phyloP scores from a whole-genome alignment of 2,888 invertebrate genomes.

The Tuberolachnus salignus region DNA sequence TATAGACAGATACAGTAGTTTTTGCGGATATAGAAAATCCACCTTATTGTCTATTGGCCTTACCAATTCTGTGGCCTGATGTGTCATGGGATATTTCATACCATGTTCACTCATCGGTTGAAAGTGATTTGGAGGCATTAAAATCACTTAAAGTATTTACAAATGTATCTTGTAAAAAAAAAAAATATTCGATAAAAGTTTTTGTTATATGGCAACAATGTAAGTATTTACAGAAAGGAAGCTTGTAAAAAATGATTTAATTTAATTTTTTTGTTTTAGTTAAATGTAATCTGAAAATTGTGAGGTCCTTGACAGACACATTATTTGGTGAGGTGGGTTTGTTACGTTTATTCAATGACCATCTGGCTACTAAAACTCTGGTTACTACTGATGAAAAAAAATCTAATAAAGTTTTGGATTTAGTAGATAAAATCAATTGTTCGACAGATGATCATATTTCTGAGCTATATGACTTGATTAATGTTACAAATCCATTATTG shows the following conservation, averaged over 20 bases:
- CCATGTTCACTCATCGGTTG: conserved; percentile 39
- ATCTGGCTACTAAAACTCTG: background rate
- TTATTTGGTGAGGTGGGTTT: conserved; percentile 24
- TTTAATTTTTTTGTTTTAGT: conserved; percentile 20
- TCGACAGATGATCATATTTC: conserved; percentile 11
- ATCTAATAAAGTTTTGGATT: background rate
- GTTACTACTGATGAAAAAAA: conserved; percentile 12
- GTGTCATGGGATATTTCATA: conserved; percentile 50
- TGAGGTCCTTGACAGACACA: conserved; percentile 1
- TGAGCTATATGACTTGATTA: conserved; percentile 17
- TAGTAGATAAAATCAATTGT: conserved; percentile 11
- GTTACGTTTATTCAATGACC: conserved; percentile 17
- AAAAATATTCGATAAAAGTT: conserved; percentile 11
- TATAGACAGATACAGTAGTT: conserved; percentile 69
- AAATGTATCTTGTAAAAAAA: conserved; percentile 11
- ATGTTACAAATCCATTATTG: conserved; percentile 7
- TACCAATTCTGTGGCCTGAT: conserved; percentile 66
- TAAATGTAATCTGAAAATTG: conserved; percentile 15
- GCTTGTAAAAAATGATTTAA: background rate
- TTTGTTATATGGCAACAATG: conserved; percentile 41
- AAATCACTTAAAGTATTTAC: conserved; percentile 3
- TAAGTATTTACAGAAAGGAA: conserved; percentile 6
- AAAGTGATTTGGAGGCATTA: background rate
- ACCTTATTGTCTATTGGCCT: conserved; percentile 72
- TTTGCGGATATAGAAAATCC: conserved; percentile 70